These are phyloP conservation scores for Nyctereutes procyonoides DNA, from an alignment of 2,113 vertebrate species.

Conservation along the genomic window DNA sequence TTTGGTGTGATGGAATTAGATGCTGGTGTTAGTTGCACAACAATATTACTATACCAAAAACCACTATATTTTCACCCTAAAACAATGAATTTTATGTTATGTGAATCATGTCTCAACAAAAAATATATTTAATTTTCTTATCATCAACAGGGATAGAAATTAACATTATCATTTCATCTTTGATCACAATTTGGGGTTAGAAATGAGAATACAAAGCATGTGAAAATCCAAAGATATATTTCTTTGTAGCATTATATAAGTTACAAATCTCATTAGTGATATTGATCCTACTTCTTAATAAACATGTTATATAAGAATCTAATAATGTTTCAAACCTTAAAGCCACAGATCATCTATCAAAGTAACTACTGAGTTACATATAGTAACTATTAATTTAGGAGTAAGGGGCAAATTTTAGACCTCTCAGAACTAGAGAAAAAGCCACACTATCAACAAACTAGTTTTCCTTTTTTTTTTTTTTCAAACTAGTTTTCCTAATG, in stretches of 20 bases:
- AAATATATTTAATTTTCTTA: constrained; percentile 30
- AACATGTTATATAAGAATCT: background rate
- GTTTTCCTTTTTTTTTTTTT: background rate
- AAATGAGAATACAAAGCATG: constrained; percentile 40
- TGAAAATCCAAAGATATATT: background rate
- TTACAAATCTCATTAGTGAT: constrained; percentile 8
- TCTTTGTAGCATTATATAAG: background rate
- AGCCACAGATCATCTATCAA: background rate
- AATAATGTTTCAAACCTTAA: constrained; percentile 33
- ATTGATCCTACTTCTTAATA: constrained; percentile 16
- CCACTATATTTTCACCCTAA: constrained; percentile 1
- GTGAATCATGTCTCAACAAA: constrained; percentile 49
- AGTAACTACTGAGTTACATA: background rate
- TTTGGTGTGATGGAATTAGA: background rate
- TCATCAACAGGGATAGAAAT: constrained; percentile 18
- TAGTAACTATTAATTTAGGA: background rate
- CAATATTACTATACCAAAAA: constrained; percentile 41
- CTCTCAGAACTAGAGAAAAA: constrained; percentile 37
- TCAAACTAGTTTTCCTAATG: background rate
- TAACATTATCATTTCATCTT: constrained; percentile 50
- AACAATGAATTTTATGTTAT: constrained; percentile 11
- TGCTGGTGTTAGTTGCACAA: background rate
- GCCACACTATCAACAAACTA: background rate
- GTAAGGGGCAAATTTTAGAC: background rate
- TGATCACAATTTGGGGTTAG: background rate